These are phyloP conservation scores for Ochotona princeps DNA, from an alignment of 2,113 vertebrate genomes.

Conservation along the genomic window DNA sequence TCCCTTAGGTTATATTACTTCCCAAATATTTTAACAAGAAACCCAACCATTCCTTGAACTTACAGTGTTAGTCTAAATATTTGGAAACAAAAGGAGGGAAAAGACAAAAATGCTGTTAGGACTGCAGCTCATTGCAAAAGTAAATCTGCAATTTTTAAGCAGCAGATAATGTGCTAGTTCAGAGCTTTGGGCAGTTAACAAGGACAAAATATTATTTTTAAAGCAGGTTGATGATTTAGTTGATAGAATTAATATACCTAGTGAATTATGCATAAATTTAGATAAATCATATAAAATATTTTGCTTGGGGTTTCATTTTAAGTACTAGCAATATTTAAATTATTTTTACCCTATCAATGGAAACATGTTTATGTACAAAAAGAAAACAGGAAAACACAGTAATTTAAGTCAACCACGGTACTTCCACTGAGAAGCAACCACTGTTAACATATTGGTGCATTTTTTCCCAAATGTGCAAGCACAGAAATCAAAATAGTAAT, in stretches of 20 bases:
- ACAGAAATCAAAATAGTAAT: not conserved
- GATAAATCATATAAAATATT: not conserved
- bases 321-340: not conserved
- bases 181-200: not conserved
- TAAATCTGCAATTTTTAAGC: not conserved
- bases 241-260: conserved; percentile 13
- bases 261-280: conserved; percentile 43
- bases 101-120: not conserved
- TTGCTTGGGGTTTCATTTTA: not conserved
- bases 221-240: not conserved
- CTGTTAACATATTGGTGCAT: not conserved
- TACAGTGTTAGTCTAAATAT: conserved; percentile 34
- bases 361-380: conserved; percentile 17
- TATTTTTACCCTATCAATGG: not conserved
- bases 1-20: conserved; percentile 26
- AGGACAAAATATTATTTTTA: conserved; percentile 13
- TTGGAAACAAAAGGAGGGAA: conserved; percentile 14
- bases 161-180: not conserved
- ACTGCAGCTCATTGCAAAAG: not conserved
- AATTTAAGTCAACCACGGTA: conserved; percentile 37
- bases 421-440: not conserved
- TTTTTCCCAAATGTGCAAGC: not conserved
- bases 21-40: conserved; percentile 42
- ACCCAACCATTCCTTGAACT: not conserved
- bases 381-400: not conserved